Percentiles rank a stretch among this genome's conserved stretches.
These are phyloP conservation scores for Balanococcus diminutus DNA, from an alignment of 2,888 invertebrate genomes.

Conservation along the genomic window DNA sequence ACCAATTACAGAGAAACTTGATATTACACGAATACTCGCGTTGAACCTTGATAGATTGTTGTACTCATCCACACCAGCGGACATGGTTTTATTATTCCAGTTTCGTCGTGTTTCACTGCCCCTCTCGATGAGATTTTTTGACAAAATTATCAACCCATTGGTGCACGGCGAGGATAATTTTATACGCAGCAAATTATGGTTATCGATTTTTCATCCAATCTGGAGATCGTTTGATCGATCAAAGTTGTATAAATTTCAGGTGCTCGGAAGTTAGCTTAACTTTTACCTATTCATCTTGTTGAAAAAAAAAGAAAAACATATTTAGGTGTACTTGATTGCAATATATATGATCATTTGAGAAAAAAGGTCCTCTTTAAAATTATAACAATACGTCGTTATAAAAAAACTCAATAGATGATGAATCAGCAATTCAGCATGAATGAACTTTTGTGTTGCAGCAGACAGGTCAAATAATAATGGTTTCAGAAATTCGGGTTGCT, in stretches of 20 bases:
- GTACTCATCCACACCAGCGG: constrained; percentile 29
- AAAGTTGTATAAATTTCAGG: no score
- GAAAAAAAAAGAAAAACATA: neutral
- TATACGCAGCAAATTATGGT: neutral
- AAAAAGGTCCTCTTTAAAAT: neutral
- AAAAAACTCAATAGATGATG: neutral
- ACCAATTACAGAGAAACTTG: constrained; percentile 34
- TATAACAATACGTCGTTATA: neutral
- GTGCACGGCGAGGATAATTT: neutral
- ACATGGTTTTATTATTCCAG: constrained; percentile 28
- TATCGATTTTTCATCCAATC: no score
- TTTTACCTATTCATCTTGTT: neutral
- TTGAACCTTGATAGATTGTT: constrained; percentile 19
- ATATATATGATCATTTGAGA: neutral
- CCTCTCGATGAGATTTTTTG: neutral
- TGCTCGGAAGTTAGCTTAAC: neutral
- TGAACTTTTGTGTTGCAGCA: no score
- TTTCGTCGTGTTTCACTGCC: neutral
- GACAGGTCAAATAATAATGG: no score
- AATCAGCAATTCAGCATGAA: neutral
- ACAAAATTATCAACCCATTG: neutral
- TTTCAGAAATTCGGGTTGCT: no score
- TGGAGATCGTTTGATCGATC: no score
- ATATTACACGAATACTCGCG: constrained; percentile 28
- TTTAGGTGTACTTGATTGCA: neutral